Base-by-base conservation (phyloP, 2,113 vertebrate species). In the Ceyx margarethae region DNA sequence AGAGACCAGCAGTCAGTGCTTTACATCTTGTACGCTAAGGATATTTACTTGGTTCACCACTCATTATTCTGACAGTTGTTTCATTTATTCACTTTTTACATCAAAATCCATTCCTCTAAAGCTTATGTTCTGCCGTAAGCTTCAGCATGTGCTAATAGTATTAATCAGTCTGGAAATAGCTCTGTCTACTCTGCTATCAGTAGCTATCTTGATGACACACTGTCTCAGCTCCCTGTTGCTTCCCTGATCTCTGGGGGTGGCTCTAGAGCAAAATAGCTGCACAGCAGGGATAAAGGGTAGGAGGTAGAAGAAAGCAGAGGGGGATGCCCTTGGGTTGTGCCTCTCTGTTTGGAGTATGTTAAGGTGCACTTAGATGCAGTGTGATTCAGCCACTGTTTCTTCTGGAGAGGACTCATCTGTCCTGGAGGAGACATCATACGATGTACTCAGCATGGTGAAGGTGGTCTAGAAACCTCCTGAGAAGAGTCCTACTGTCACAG, bases 41-140 rank as follows among this genome's bases (percentile, higher is more conserved):
- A 88, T 78, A 73, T 83, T 73, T 67, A 57, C 46, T 91, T 77
- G 93, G 46, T 90, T 92, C 94, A 83, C 68, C 90, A 93, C 80
- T 94, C 73, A 93, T 91, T 95, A 60, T 93, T 93, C 93, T 96
- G 93, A 94, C 91, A 93, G 88, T 96, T 85, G 85, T 91, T 93
- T 95, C 92, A 88, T 95, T 96, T 95, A 94, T 93, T 95, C 91
- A 87, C 64, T 94, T 96, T 94, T 95, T 91, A 93, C 85, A 94
- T 91, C 88, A 95, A 88, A 95, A 96, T 88, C 82, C 76, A 68
- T 94, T 85, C 76, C 57, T 93, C 76, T 92, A 82, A 91, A 95
- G 78, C 85, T 91, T 85, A 87, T 66, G 61, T 71, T 94, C 90
- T 91, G 93, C 73, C 76, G 81, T 91, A 95, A 95, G 90, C 90